Evolutionary conservation across 2,797 vertebrate species (phyloP), one percentile per base, ranked within the genome.

Genomic region (Poecile montanus): DNA sequence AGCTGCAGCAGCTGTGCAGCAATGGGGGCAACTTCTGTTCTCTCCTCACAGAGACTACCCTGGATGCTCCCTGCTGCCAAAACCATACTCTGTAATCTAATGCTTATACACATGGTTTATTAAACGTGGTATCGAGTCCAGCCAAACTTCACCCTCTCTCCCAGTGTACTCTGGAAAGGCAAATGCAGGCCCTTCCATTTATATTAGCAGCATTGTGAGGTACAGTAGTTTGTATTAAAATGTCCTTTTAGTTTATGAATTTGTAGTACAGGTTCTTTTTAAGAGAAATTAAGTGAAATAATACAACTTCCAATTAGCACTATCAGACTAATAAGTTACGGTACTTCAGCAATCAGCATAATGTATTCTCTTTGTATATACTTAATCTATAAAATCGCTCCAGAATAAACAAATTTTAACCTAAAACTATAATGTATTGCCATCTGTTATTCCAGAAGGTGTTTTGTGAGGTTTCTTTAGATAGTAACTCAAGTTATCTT

Each of bases 111-210:
- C n/a, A 2, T 1, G 7, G 44, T 14, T 34, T 29, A 27, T 20
- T 38, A 60, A 65, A 70, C 1, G 7, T 54, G 16, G 5, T 50
- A 18, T 18, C 0, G 3, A 57, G 53, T n/a, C 44, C 23, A 51
- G 47, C n/a, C 27, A 72, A 38, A 42, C 66, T 18, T 91, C 29
- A 18, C 16, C 8, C 8, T 60, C 19, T 74, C 10, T 89, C 23
- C 20, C 45, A 5, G 7, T 7, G 19, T 75, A 29, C 20, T 8
- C 5, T 45, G 58, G 38, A 47, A 78, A 87, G 62, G n/a, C 58
- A 84, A 68, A 22, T 78, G 27, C 25, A 51, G 65, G 6, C 25
- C 15, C 29, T 91, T 88, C 18, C 1, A 7, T 60, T 65, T 85
- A 9, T 48, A 30, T 67, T 58, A 18, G 9, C 27, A 67, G 29